Percentiles rank a stretch among this genome's conserved stretches.
These are phyloP conservation scores for Nannoperca australis DNA, from an alignment of 2,797 vertebrate genomes.

Conservation along the genomic window DNA sequence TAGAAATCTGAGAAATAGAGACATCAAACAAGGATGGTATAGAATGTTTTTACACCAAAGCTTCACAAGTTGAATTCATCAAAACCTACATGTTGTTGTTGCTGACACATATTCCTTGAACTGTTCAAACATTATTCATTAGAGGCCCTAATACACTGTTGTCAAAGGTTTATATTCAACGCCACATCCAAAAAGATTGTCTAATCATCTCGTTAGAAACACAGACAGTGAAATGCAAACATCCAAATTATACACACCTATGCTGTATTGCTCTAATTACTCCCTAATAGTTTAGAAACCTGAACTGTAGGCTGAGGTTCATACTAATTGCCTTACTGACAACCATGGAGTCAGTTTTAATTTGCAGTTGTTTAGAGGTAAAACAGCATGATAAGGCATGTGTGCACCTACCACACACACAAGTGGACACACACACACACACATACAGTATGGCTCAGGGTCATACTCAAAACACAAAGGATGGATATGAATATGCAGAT, in stretches of 20 bases:
- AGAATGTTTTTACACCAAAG: not conserved
- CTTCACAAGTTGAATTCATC: not conserved
- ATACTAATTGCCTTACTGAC: slow-evolving; percentile 31
- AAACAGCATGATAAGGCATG: not conserved
- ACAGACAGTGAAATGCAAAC: slow-evolving; percentile 5
- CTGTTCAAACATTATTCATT: not conserved
- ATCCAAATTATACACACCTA: slow-evolving; percentile 4
- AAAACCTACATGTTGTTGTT: not conserved
- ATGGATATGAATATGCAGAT: slow-evolving; percentile 45
- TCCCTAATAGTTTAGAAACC: slow-evolving; percentile 18
- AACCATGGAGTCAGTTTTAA: slow-evolving; percentile 30
- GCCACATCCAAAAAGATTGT: not conserved
- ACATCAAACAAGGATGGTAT: slow-evolving; percentile 2
- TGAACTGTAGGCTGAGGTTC: not conserved
- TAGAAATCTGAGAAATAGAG: not conserved
- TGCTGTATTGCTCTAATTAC: slow-evolving; percentile 31
- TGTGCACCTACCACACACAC: not conserved
- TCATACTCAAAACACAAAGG: slow-evolving; percentile 2
- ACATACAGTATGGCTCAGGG: slow-evolving; percentile 2
- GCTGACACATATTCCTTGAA: not conserved
- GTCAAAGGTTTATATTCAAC: slow-evolving; percentile 11
- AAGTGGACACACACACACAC: not conserved
- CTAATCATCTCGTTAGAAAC: slow-evolving; percentile 7
- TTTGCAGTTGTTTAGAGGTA: slow-evolving; percentile 10
- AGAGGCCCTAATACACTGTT: not conserved